Conservation (phyloP, 37 sponge, comb jelly and placozoan genomes). For the Hexactinellida sp. region DNA sequence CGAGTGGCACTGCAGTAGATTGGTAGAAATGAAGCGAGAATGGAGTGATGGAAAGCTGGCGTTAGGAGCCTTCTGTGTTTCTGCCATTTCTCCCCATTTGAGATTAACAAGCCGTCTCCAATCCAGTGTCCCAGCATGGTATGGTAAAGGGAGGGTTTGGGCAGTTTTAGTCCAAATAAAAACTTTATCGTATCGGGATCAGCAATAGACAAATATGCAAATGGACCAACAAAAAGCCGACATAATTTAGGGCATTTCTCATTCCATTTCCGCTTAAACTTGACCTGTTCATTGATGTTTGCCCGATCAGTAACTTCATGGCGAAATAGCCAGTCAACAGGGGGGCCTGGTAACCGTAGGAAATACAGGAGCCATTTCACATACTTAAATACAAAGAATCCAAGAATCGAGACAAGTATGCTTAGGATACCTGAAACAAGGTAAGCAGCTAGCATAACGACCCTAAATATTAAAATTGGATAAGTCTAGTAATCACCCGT, state of each 20-base stretch:
- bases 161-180: neutral
- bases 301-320: neutral
- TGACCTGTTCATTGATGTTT: neutral
- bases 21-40: conserved; percentile 17
- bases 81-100: conserved; percentile 23
- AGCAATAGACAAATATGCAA: neutral
- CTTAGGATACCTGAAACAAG: no score
- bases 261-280: neutral
- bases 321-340: neutral
- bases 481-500: no score
- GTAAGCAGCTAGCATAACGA: no score
- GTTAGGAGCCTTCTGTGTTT: conserved; percentile 13
- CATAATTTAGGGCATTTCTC: neutral
- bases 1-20: neutral
- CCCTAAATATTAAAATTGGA: no score
- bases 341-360: neutral
- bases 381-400: no score
- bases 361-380: neutral
- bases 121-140: neutral
- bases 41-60: conserved; percentile 30
- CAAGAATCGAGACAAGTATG: no score
- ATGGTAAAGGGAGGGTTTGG: neutral
- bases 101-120: conserved; percentile 19
- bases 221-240: neutral
- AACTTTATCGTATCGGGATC: neutral